phyloP scores from a whole-genome alignment of 2,797 vertebrate genomes.

The Sebastes nivosus region DNA sequence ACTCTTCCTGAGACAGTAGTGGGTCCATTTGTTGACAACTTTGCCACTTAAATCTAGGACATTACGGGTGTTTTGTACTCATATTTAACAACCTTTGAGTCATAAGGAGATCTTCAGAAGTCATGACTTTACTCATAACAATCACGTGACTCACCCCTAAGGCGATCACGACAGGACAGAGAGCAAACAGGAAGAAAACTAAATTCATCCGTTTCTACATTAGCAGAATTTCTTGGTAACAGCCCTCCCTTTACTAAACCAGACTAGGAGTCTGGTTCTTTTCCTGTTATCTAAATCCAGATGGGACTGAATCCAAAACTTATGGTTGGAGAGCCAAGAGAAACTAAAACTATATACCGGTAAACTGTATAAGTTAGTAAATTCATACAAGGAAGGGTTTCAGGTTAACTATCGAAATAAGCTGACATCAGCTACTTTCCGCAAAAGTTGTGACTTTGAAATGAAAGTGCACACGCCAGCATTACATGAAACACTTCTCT shows the following conservation, averaged over 20 bases:
- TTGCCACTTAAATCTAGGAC: not conserved
- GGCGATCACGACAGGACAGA: not conserved
- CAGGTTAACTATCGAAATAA: not conserved
- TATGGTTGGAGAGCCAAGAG: not conserved
- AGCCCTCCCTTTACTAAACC: not conserved
- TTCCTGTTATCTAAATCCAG: not conserved
- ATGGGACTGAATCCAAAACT: not conserved
- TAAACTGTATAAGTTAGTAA: not conserved
- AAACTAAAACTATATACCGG: not conserved
- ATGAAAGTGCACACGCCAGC: not conserved
- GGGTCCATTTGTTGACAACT: not conserved
- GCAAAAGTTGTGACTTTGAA: not conserved
- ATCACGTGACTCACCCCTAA: conserved; percentile 39
- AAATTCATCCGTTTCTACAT: not conserved
- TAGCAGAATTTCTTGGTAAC: not conserved
- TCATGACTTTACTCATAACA: conserved; percentile 31
- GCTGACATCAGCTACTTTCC: not conserved
- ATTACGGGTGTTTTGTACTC: not conserved
- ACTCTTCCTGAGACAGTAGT: not conserved
- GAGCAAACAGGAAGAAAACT: not conserved
- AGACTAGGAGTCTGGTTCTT: no score
- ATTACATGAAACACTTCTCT: not conserved
- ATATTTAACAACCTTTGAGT: conserved; percentile 2
- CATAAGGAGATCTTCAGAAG: conserved; percentile 7
- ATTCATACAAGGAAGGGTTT: not conserved